phyloP scores from a whole-genome alignment of 2,888 invertebrate genomes.

The Stegophylla sp. region DNA sequence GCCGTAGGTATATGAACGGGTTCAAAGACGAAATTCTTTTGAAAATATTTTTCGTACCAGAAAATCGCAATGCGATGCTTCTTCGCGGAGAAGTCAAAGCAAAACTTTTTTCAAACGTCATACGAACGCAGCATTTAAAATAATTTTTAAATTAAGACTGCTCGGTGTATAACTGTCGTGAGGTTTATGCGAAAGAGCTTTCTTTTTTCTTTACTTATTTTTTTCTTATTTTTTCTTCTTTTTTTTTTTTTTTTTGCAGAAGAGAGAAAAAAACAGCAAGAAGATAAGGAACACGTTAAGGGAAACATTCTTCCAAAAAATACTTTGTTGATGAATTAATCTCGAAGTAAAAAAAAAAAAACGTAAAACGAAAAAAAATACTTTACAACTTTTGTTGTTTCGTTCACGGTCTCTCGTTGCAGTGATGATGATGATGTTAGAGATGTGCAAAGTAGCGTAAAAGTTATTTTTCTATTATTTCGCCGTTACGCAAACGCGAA shows the following conservation, averaged over 20 bases:
- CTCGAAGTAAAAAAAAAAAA: background rate
- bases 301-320: background rate
- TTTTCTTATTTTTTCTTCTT: too few species aligned
- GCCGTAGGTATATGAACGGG: too few species aligned
- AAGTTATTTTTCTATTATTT: slow-evolving; percentile 22
- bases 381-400: slow-evolving; percentile 17
- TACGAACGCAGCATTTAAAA: background rate
- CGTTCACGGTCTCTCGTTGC: slow-evolving; percentile 9
- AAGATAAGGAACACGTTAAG: slow-evolving; percentile 33
- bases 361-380: background rate
- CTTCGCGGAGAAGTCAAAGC: background rate
- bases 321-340: slow-evolving; percentile 48
- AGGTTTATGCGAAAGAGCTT: background rate
- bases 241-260: too few species aligned
- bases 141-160: slow-evolving; percentile 27
- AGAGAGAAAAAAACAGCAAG: background rate
- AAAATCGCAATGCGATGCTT: background rate
- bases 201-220: too few species aligned
- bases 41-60: too few species aligned
- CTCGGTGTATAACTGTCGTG: slow-evolving; percentile 3
- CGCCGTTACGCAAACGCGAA: too few species aligned
- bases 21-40: too few species aligned
- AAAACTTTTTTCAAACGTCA: slow-evolving; percentile 18
- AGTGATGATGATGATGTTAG: background rate
- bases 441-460: slow-evolving; percentile 17